Conservation (phyloP, 2,113 vertebrate genomes). For the Engraulis encrasicolus region DNA sequence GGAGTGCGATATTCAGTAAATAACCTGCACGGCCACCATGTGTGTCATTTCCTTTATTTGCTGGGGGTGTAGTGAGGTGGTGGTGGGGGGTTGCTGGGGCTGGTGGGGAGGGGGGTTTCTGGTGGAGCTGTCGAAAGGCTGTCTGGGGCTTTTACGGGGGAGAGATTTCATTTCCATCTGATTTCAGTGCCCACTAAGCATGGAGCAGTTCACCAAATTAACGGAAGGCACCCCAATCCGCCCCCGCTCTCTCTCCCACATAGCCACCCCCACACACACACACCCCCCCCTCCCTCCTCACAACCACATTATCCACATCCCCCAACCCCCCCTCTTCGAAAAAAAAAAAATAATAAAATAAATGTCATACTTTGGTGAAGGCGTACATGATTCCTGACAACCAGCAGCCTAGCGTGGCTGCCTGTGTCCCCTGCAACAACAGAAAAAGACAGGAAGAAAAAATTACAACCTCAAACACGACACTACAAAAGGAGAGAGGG, state of each 20-base stretch:
- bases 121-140: neutral
- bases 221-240: neutral
- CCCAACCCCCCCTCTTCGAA: too few species aligned
- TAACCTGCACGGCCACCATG: neutral
- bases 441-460: slow-evolving; percentile 19
- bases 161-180: slow-evolving; percentile 7
- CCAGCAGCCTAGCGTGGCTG: slow-evolving; percentile 27
- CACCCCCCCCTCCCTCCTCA: neutral
- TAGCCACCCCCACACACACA: too few species aligned
- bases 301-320: too few species aligned
- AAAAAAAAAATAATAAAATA: neutral
- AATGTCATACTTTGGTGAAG: slow-evolving; percentile 28
- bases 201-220: neutral
- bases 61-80: neutral
- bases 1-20: neutral
- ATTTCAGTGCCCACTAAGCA: neutral
- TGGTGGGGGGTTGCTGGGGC: too few species aligned
- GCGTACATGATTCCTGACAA: slow-evolving; percentile 53
- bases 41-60: slow-evolving; percentile 10
- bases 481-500: slow-evolving; percentile 24
- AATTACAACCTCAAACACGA: slow-evolving; percentile 39
- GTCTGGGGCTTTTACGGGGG: neutral
- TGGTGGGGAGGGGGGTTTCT: too few species aligned
- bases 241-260: too few species aligned
- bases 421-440: slow-evolving; percentile 7